Evolutionary conservation across 1,140 invertebrate genomes (phyloP), one percentile per base, ranked within the genome.

Genomic region (Pseudoatta argentina): DNA sequence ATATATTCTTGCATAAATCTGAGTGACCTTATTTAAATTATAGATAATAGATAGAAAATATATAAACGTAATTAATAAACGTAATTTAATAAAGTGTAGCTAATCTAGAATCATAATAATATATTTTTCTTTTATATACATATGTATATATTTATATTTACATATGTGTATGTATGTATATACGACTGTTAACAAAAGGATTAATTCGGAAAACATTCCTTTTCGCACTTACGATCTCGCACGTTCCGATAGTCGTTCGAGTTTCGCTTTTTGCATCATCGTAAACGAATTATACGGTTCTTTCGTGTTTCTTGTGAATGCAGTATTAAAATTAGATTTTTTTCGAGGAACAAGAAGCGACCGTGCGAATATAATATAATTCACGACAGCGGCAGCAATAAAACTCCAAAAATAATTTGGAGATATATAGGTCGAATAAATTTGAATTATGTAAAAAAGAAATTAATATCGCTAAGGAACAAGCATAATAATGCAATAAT

Each of bases 231-330:
- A 61, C 55, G 14, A 72, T 82, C 39, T 24, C 34, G 34, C 39
- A 39, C 2, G 27, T 67, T 79, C 18, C 48, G 18, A 27, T 48
- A 30, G 14, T 44, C 21, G 7, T 59, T 82, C 34, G 24, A 14
- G 27, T 83, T 73, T 73, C 18, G 27, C 34, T 57, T 30, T 34
- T 27, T 44, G 63, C 39, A 8, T 27, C 10, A n/a, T 44, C 55
- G 21, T 14, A 34, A 61, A 8, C 30, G 39, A 51, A 21, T 39
- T 39, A 39, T 61, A 18, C 39, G 12, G n/a, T 83, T 59, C 7
- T 51, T 83, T 75, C 21, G 39, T 3, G 51, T 73, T 82, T 73
- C 39, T 59, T 34, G 63, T 79, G 59, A 18, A 79, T 53, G 53
- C 39, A 61, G 53, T 69, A 69, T 81, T 59, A 81, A 57, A 71